Evolutionary conservation across 2,797 vertebrate genomes (phyloP), one percentile per base, ranked within the genome.

Genomic region (Arremon aurantiirostris): DNA sequence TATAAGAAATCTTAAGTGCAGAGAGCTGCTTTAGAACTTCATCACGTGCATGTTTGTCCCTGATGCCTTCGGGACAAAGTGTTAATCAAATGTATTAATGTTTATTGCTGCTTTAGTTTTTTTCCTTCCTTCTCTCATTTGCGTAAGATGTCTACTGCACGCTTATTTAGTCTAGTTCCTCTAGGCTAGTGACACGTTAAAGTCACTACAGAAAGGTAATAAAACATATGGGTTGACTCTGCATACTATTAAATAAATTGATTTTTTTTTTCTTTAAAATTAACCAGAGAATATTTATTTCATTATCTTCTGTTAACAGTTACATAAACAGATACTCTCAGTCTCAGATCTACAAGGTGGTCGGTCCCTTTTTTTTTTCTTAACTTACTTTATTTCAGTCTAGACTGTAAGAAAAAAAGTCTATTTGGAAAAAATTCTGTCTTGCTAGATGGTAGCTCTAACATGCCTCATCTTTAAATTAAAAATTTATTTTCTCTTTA

Each of bases 1-100:
- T 79, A 18, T 34, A 61, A 70, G 24, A 63, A 65, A 28, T 56
- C 15, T 41, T 63, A 69, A 68, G 49, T 49, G 21, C 41, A 44
- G 50, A 52, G 37, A 69, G 15, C 59, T 66, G 34, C 66, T 96
- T 93, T 79, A 84, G 56, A 84, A 69, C 35, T 89, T 59, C 19
- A 21, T 64, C 11, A 2, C 3, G 5, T 59, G 13, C 2, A 0
- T 44, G 30, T 89, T 92, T 89, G 39, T 94, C 57, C 32, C 14
- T 82, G 66, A 75, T 2, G 2, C 49, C 61, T 83, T 46, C 3
- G 0, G 77, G 64, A 34, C 34, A 77, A 46, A 82, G 27, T 18
- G 26, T 79, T 84, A 91, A 85, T 88, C 79, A 77, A 79, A 68
- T 86, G 27, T 90, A 85, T 57, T 82, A 60, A 66, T 91, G 77